Base-by-base conservation (phyloP, 2,888 invertebrate genomes). In the Masnerella sp. region DNA sequence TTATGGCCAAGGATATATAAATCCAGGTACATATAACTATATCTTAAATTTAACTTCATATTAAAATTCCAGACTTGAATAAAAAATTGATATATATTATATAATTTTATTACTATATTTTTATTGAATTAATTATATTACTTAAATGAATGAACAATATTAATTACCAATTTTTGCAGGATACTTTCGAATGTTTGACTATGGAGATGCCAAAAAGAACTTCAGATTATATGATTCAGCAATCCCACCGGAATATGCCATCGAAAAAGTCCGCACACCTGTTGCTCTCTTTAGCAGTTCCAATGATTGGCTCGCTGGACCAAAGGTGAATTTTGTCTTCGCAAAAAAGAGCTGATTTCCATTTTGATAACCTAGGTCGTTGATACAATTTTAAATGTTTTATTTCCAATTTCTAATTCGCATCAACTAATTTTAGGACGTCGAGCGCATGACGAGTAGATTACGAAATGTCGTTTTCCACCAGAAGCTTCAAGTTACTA, bases 1-100 rank as follows among this genome's bases (percentile, higher is more conserved):
- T 67, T 87, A 79, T 61, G 86, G 85, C 2, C 86, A 87, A 76
- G 87, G 87, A 45, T 84, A 80, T 40, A 80, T 83, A 17, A 81
- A 83, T 75, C 81, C 83, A 71, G 84, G 86, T 85, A 71, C 74
- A 12, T 28, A 38, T 5, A 40, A 18, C n/a, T n/a, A n/a, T n/a
- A n/a, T n/a, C n/a, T n/a, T n/a, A n/a, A n/a, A n/a, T n/a, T n/a
- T n/a, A n/a, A n/a, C n/a, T n/a, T n/a, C n/a, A n/a, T n/a, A n/a
- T n/a, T n/a, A n/a, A n/a, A n/a, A n/a, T n/a, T n/a, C n/a, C n/a
- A n/a, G n/a, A n/a, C n/a, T n/a, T n/a, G n/a, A n/a, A n/a, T n/a
- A n/a, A n/a, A n/a, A n/a, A n/a, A n/a, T n/a, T n/a, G n/a, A n/a
- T n/a, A n/a, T n/a, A n/a, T n/a, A n/a, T n/a, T n/a, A n/a, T n/a